phyloP scores from a whole-genome alignment of 2,888 invertebrate genomes.

The Caenorhabditis sp. region DNA sequence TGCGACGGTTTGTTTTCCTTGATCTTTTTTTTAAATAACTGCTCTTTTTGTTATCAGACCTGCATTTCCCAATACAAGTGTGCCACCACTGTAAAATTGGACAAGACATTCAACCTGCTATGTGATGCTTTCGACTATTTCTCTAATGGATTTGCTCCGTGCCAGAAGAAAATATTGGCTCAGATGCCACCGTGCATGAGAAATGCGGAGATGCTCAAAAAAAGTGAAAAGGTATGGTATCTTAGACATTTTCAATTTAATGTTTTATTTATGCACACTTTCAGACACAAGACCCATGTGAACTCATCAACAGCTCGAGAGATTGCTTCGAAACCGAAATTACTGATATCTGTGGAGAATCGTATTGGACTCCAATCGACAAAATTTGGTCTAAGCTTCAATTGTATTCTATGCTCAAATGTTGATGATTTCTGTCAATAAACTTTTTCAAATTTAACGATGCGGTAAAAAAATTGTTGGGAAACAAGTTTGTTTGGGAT shows the following conservation, averaged over 20 bases:
- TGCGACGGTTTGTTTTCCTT: conserved; percentile 8
- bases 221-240: too few relatives aligned
- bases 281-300: conserved; percentile 27
- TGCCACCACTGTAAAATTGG: conserved; percentile 17
- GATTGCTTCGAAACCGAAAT: conserved; percentile 27
- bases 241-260: too few relatives aligned
- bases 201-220: conserved; percentile 16
- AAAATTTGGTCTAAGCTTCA: conserved; percentile 11
- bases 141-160: conserved; percentile 36
- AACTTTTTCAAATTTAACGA: background rate
- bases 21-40: background rate
- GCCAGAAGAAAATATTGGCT: conserved; percentile 33
- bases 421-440: background rate
- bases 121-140: conserved; percentile 41
- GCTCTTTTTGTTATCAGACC: conserved; percentile 31
- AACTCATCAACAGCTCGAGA: background rate
- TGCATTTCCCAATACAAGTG: conserved; percentile 25
- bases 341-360: conserved; percentile 30
- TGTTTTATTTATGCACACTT: too few relatives aligned
- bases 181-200: conserved; percentile 41
- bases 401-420: conserved; percentile 20
- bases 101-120: conserved; percentile 30
- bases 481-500: too few relatives aligned
- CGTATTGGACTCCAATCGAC: conserved; percentile 24
- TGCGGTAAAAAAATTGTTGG: too few relatives aligned